phyloP scores from a whole-genome alignment of 1,140 invertebrate genomes.

The Ceratina australensis region DNA sequence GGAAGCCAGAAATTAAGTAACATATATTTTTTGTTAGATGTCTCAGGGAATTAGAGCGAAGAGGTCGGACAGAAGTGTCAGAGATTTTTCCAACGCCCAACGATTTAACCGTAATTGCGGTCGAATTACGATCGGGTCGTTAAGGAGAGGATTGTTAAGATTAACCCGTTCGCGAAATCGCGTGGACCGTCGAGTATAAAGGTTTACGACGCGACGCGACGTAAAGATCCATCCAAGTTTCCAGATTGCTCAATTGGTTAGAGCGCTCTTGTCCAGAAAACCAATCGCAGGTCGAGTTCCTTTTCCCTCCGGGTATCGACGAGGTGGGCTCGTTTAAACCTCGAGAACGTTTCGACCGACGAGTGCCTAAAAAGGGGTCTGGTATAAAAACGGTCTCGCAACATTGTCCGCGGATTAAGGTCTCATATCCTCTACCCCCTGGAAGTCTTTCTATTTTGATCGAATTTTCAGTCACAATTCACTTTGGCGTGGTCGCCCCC shows the following conservation, averaged over 20 bases:
- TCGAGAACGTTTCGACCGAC: not conserved
- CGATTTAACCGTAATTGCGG: not conserved
- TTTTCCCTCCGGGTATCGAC: not conserved
- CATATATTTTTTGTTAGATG: too few species aligned
- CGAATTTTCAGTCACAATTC: not conserved
- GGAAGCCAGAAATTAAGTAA: too few species aligned
- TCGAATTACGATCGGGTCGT: not conserved
- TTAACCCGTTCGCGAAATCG: not conserved
- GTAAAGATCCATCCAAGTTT: not conserved
- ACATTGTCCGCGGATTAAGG: not conserved
- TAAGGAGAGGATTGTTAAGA: not conserved
- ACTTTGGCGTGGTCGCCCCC: not conserved
- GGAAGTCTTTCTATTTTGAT: not conserved
- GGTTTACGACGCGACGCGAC: not conserved
- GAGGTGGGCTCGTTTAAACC: not conserved
- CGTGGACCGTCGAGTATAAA: not conserved
- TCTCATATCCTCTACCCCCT: not conserved
- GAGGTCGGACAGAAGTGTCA: not conserved
- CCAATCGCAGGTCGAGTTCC: not conserved
- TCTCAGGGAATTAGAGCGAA: too few species aligned
- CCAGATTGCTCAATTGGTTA: constrained; percentile 3
- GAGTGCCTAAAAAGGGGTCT: not conserved
- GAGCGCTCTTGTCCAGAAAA: constrained; percentile 7
- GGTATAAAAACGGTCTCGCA: not conserved
- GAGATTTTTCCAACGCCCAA: not conserved